A percentile compares a stretch with the other conserved stretches of the same genome.
These are phyloP conservation scores for Penaeus vannamei DNA, from an alignment of 1,140 invertebrate genomes.

Conservation along the genomic window DNA sequence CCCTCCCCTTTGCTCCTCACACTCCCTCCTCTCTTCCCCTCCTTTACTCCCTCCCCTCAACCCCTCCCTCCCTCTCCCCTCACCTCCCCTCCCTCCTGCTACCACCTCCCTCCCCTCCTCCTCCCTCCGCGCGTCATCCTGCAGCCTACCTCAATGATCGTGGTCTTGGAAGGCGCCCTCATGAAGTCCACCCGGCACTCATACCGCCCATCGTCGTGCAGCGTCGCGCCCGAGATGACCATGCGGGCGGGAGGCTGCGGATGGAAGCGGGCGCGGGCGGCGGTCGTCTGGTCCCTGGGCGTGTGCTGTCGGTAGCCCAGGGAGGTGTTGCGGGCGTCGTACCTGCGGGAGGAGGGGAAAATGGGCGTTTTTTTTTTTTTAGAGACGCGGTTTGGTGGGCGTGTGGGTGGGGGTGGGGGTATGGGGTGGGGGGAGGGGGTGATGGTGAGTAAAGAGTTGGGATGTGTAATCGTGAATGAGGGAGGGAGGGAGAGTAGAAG, in stretches of 20 bases:
- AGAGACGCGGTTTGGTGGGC: too few relatives aligned
- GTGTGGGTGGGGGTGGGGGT: too few relatives aligned
- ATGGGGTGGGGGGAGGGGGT: background rate
- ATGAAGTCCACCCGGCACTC: constrained; percentile 62
- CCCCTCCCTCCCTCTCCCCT: too few relatives aligned
- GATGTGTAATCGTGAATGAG: background rate
- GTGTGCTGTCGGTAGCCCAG: constrained; percentile 60
- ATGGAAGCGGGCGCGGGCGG: constrained; percentile 47
- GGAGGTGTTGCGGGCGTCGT: constrained; percentile 61
- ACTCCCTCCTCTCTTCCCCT: too few relatives aligned
- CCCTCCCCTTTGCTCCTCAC: too few relatives aligned
- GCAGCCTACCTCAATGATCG: constrained; percentile 50
- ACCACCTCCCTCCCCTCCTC: too few relatives aligned
- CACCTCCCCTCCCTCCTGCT: too few relatives aligned
- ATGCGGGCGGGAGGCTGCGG: constrained; percentile 50
- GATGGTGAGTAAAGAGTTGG: background rate
- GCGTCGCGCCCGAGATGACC: constrained; percentile 42
- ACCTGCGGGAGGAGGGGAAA: constrained; percentile 19
- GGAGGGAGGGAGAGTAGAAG: background rate
- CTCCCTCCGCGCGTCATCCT: too few relatives aligned
- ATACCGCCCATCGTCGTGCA: constrained; percentile 52
- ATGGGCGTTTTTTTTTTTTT: too few relatives aligned
- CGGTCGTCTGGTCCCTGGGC: constrained; percentile 42
- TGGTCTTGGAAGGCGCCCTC: constrained; percentile 51
- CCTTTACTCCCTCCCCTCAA: too few relatives aligned